Base-by-base conservation (phyloP, 2,113 vertebrate species). In the Urocynchramus pylzowi region DNA sequence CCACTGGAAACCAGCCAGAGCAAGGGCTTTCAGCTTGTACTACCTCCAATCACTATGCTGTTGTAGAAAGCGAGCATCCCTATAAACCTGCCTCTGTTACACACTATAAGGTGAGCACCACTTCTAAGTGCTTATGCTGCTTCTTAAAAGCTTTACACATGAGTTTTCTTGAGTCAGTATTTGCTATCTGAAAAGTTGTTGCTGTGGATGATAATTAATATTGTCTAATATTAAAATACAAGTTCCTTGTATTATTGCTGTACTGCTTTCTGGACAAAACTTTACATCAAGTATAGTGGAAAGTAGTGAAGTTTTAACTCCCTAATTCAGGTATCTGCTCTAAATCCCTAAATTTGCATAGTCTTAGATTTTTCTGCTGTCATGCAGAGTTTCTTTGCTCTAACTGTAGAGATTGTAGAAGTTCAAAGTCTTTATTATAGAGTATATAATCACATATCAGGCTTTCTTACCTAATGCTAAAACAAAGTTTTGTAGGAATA, bases 11-110 rank as follows among this genome's bases (percentile, higher is more conserved):
- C 96, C 99, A 99, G 35, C 99, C 99, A 4, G 99, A 99, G 64
- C 99, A 99, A 97, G 99, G 99, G 84, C 98, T 99, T 61, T 99
- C 99, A 11, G 99, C 99, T 63, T 99, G 99, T 83, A 99, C 99
- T 95, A 99, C 99, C 69, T 99, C 99, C 44, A 99, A 97, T 95
- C 99, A 99, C 96, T 99, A 99, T 90, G 98, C 99, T 11, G 99
- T 99, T 67, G 98, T 99, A 47, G 99, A 99, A 97, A 99, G 99
- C 53, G 99, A 99, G 65, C 99, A 99, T 91, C 99, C 99, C 6
- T 99, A 99, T 89, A 99, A 99, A 92, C 99, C 99, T 91, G 98
- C 99, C 24, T 98, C 98, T 67, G 99, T 99, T 91, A 99, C 98
- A 4, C 99, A 99, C 84, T 99, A 99, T 94, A 99, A 99, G 99